Conservation (phyloP, 2,797 vertebrate species). For the Remorina albescens region DNA sequence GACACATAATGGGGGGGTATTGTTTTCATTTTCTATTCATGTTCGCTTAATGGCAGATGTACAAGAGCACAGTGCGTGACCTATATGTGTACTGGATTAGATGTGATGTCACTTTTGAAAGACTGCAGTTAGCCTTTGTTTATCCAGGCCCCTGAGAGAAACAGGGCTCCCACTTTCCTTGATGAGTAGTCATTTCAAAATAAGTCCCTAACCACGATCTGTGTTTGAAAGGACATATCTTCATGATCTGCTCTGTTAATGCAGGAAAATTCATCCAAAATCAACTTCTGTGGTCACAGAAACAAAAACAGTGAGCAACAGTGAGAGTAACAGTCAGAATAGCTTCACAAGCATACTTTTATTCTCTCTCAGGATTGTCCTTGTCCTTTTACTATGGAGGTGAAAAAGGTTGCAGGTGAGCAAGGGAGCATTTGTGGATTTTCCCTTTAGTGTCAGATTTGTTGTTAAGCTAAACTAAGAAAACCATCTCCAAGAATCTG, state of each 20-base stretch:
- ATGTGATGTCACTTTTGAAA: conserved; percentile 49
- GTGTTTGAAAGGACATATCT: neutral
- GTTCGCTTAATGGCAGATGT: conserved; percentile 74
- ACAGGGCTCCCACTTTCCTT: conserved; percentile 14
- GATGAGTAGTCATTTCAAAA: conserved; percentile 29
- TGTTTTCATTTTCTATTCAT: conserved; percentile 68
- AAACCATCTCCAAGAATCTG: neutral
- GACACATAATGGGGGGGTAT: conserved; percentile 61
- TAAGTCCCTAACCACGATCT: conserved; percentile 7
- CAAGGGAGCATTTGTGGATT: no score
- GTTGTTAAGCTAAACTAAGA: no score
- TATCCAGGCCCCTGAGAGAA: neutral
- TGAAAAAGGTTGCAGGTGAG: no score
- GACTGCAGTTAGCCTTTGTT: conserved; percentile 53
- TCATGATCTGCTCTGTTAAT: conserved; percentile 17
- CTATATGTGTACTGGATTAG: conserved; percentile 73
- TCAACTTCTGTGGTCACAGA: neutral
- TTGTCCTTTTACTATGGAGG: neutral
- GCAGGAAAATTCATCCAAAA: neutral
- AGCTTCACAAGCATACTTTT: neutral
- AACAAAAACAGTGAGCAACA: neutral
- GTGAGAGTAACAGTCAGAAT: neutral
- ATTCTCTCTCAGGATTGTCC: neutral
- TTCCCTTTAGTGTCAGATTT: no score
- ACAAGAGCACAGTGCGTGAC: conserved; percentile 67